Percentiles rank a stretch among this genome's conserved stretches.
Evolutionary conservation across 2,888 invertebrate species (phyloP).

Genomic region (Coecobrya sp.): DNA sequence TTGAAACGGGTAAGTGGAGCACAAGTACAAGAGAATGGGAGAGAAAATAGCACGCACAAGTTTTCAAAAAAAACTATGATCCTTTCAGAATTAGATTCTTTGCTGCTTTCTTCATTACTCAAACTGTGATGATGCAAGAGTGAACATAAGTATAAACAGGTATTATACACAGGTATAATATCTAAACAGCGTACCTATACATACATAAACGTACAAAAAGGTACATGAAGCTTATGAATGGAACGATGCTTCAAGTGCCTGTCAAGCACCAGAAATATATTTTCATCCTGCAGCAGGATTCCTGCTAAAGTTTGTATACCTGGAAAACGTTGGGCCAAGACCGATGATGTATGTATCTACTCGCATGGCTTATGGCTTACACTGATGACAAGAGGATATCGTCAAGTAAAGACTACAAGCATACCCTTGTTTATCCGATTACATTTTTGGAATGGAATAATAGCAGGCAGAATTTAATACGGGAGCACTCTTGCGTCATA

Average conservation of each 20-base stretch:
- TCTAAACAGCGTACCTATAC: not conserved
- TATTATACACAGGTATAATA: too few species aligned
- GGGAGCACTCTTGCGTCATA: not conserved
- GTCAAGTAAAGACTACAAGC: not conserved
- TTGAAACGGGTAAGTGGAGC: not conserved
- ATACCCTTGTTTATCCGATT: not conserved
- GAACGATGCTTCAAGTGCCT: not conserved
- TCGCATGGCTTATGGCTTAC: not conserved
- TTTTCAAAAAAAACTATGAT: not conserved
- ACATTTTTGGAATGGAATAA: not conserved
- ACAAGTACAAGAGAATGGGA: too few species aligned
- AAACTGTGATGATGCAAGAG: conserved; percentile 42
- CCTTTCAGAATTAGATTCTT: not conserved
- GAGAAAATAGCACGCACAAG: conserved; percentile 35
- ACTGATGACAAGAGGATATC: not conserved
- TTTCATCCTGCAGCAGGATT: too few species aligned
- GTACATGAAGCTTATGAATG: too few species aligned
- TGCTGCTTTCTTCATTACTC: not conserved
- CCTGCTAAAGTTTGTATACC: too few species aligned
- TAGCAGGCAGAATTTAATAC: not conserved
- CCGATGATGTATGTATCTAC: too few species aligned
- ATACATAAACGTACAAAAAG: not conserved
- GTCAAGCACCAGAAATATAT: too few species aligned
- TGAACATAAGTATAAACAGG: too few species aligned
- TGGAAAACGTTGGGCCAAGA: too few species aligned